Percentiles rank a stretch among this genome's conserved stretches.
phyloP scores from a whole-genome alignment of 2,888 invertebrate genomes.

The Stenoptilia bipunctidactyla region DNA sequence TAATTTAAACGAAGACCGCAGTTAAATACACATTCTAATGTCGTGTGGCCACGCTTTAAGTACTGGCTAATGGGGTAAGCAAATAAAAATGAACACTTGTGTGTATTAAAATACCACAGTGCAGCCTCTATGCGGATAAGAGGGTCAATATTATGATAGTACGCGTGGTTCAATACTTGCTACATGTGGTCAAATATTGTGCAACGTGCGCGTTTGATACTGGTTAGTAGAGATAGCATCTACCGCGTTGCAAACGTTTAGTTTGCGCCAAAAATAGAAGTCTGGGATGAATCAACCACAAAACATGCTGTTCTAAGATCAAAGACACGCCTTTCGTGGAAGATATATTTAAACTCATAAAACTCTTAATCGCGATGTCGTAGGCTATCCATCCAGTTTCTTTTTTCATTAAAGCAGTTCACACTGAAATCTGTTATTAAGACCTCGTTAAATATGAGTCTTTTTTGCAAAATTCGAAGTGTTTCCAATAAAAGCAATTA shows the following conservation, averaged over 20 bases:
- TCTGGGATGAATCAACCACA: conserved; percentile 50
- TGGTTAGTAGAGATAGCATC: conserved; percentile 31
- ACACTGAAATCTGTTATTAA: too few relatives aligned
- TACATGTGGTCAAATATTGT: conserved; percentile 67
- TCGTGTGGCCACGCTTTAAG: conserved; percentile 43
- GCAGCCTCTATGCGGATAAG: conserved; percentile 52
- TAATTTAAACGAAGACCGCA: conserved; percentile 28
- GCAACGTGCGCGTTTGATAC: conserved; percentile 32
- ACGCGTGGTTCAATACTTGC: conserved; percentile 48
- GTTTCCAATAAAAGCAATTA: too few relatives aligned
- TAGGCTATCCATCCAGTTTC: not conserved
- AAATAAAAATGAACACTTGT: conserved; percentile 52
- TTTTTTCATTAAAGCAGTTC: not conserved
- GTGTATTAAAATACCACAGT: conserved; percentile 47
- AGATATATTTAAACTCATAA: conserved; percentile 19
- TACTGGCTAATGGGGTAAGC: conserved; percentile 56
- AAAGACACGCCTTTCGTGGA: conserved; percentile 50
- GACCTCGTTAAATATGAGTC: too few relatives aligned
- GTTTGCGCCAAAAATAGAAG: conserved; percentile 44
- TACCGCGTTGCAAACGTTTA: conserved; percentile 25
- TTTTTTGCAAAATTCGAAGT: too few relatives aligned
- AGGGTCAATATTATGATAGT: conserved; percentile 67
- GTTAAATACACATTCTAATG: conserved; percentile 52
- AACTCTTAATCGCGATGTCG: not conserved
- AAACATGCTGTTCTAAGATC: conserved; percentile 41